Conservation (phyloP, 2,113 vertebrate species). For the Pterophyllum scalare region DNA sequence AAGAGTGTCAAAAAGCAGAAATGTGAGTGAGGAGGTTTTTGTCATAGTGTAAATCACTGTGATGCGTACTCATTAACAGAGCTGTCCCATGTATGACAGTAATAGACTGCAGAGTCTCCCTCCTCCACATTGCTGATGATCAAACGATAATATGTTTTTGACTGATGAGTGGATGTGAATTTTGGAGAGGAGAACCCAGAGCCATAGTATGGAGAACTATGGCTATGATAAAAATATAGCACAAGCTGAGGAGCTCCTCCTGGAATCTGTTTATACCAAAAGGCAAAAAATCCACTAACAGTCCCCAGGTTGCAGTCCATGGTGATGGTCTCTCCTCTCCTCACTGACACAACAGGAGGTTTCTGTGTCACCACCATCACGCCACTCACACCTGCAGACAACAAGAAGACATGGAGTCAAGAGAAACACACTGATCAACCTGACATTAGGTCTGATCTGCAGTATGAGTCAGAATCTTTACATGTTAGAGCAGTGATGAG, state of each 20-base stretch:
- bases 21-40: conserved; percentile 3
- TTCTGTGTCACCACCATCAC: no score
- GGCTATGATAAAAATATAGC: rapidly evolving
- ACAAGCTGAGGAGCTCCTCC: not conserved
- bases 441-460: no score
- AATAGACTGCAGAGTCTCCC: conserved; percentile 3
- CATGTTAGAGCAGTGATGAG: conserved; percentile 63
- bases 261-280: not conserved
- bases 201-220: rapidly evolving
- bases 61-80: rapidly evolving
- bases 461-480: not conserved
- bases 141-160: not conserved
- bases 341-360: not conserved
- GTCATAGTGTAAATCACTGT: conserved; percentile 23
- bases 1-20: no score
- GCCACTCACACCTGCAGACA: no score
- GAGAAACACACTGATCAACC: not conserved
- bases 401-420: not conserved
- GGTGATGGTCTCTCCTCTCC: conserved; percentile 45
- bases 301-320: conserved; percentile 59
- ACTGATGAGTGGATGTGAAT: no score
- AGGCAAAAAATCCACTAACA: not conserved
- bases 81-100: not conserved
- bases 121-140: conserved; percentile 19
- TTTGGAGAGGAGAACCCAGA: not conserved